These are phyloP conservation scores for Pachliopta kotzebuea DNA, from an alignment of 2,888 invertebrate species.

Conservation along the genomic window DNA sequence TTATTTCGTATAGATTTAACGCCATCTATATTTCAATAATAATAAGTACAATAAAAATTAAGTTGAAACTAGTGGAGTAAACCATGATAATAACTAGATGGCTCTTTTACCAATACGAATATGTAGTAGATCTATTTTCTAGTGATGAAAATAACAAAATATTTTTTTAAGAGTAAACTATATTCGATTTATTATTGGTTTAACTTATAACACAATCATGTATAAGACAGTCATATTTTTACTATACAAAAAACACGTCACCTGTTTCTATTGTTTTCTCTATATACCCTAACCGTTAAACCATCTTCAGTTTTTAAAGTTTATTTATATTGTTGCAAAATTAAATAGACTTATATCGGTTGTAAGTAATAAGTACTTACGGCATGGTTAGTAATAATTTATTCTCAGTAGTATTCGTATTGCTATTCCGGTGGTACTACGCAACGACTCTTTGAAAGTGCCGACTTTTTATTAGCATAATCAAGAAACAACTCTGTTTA, in stretches of 20 bases:
- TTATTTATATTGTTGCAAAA: neutral
- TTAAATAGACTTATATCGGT: constrained; percentile 1
- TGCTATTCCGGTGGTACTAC: constrained; percentile 1
- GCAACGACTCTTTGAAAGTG: constrained; percentile 11
- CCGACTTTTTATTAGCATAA: constrained; percentile 6
- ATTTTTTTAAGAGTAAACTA: no score
- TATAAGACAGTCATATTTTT: no score
- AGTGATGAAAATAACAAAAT: no score
- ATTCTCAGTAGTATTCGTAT: constrained; percentile 8
- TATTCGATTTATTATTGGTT: no score
- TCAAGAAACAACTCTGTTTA: constrained; percentile 2
- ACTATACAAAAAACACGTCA: neutral
- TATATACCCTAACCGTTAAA: neutral
- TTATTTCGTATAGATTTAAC: constrained; percentile 14
- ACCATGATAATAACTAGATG: neutral
- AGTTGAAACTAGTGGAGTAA: neutral
- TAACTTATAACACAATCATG: no score
- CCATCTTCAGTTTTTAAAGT: neutral
- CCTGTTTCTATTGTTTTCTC: neutral
- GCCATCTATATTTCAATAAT: neutral
- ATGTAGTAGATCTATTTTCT: neutral
- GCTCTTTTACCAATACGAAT: neutral
- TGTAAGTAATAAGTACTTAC: constrained; percentile 2
- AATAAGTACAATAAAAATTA: neutral
- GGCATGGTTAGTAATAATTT: constrained; percentile 1